A percentile compares a stretch with the other conserved stretches of the same genome.
phyloP scores from a whole-genome alignment of 2,113 vertebrate species.

The Pterocles burchelli region DNA sequence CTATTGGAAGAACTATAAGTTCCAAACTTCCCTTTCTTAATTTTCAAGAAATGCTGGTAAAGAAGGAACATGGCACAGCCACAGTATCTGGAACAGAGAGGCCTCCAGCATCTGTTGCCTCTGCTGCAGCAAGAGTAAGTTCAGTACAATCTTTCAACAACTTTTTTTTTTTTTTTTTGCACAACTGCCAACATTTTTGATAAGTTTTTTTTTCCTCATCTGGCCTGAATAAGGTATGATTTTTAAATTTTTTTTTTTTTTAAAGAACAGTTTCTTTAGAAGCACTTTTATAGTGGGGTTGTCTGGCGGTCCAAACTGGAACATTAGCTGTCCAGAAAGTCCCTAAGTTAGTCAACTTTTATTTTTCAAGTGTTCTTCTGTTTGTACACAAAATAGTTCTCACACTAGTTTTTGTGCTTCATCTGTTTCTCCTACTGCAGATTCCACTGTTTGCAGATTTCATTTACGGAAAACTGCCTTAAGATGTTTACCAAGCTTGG shows the following conservation, averaged over 20 bases:
- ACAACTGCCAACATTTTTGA: background rate
- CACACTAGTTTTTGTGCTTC: background rate
- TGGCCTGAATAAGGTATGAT: background rate
- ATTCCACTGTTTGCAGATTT: background rate
- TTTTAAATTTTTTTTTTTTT: background rate
- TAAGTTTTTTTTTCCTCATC: background rate
- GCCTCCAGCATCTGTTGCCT: background rate
- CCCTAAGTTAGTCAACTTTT: background rate
- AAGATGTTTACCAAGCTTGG: background rate
- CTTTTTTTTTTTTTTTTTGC: background rate
- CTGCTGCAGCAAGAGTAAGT: background rate
- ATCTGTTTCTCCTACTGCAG: background rate
- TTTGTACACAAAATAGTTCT: background rate
- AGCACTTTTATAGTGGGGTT: background rate
- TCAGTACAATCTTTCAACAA: background rate
- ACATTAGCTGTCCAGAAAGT: background rate
- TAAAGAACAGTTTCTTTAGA: background rate
- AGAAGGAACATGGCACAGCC: background rate
- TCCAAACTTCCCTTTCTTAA: background rate
- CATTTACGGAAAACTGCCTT: background rate
- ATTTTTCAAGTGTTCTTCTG: background rate
- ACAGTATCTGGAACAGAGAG: background rate
- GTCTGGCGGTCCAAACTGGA: background rate
- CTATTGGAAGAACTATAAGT: background rate
- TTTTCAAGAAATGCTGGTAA: background rate